These are phyloP conservation scores for Homalodisca vitripennis DNA, from an alignment of 1,140 invertebrate species.

Conservation along the genomic window DNA sequence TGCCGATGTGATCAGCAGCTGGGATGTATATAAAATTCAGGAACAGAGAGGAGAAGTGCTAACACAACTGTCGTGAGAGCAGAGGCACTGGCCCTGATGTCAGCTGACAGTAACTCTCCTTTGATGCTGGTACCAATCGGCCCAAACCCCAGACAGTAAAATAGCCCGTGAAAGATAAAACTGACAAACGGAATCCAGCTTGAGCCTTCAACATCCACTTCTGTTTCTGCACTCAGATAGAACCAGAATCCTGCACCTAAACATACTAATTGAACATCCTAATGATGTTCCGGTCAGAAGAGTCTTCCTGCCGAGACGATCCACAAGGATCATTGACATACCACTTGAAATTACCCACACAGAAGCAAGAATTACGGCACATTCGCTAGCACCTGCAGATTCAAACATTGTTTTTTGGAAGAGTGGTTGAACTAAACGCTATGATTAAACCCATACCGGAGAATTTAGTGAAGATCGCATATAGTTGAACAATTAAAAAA, in stretches of 20 bases:
- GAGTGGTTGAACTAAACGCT: constrained; percentile 40
- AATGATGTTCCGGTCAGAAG: constrained; percentile 54
- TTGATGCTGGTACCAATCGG: constrained; percentile 17
- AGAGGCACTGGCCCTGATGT: constrained; percentile 16
- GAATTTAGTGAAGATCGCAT: constrained; percentile 45
- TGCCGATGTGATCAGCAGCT: constrained; percentile 58
- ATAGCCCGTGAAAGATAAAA: constrained; percentile 5
- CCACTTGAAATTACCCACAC: constrained; percentile 48
- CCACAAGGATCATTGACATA: constrained; percentile 50
- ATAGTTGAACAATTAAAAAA: constrained; percentile 47
- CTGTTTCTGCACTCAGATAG: constrained; percentile 51
- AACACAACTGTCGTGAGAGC: constrained; percentile 14
- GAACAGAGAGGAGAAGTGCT: constrained; percentile 50
- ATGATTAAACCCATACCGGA: constrained; percentile 38
- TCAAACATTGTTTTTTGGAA: constrained; percentile 40
- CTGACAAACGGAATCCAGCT: constrained; percentile 38
- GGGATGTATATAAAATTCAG: constrained; percentile 71
- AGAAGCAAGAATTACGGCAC: constrained; percentile 34
- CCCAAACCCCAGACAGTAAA: constrained; percentile 18
- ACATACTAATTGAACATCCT: constrained; percentile 52
- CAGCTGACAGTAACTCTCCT: constrained; percentile 14
- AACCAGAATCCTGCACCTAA: constrained; percentile 45
- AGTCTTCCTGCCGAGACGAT: constrained; percentile 51
- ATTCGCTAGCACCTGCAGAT: constrained; percentile 29
- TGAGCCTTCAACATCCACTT: constrained; percentile 45